Base-by-base conservation (phyloP, 2,113 vertebrate genomes). In the Crotalus viridis region DNA sequence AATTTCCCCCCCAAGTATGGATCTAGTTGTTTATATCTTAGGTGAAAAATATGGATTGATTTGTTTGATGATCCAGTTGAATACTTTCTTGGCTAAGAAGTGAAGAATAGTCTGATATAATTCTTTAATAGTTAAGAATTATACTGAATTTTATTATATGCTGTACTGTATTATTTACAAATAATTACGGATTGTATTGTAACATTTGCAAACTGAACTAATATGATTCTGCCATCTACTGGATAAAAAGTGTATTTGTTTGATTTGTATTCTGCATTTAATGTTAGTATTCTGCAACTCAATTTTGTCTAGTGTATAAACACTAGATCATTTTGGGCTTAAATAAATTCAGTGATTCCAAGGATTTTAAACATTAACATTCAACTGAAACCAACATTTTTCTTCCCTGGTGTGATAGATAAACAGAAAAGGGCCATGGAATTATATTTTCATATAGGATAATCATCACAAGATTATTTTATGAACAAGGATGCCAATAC, bases 181-280 rank as follows among this genome's bases (percentile, higher is more conserved):
- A 12, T 8, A 28, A 10, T 57, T 0, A 3, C 12, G 8, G 39
- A 90, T 8, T 19, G 26, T 48, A 85, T 17, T 61, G 2, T 7
- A 74, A 81, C 10, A 5, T 0, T 8, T 13, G 2, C 10, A 26
- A 21, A 85, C 15, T 12, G 90, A 33, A 54, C 1, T 88, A 90
- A 51, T 93, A 55, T 93, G 93, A 95, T 89, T 2, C 0, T 86
- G 56, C 94, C 95, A 96, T 91, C 96, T 96, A 56, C 95, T 96
- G 96, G 95, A 46, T 48, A 94, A 69, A 93, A 74, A 24, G 13
- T n/a, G 4, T 33, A 69, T 59, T 17, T 64, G 10, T 81, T 4
- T 3, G 1, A 54, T 1, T 8, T 39, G 5, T 52, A 21, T 59
- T 93, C 89, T 19, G 0, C 10, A 26, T 13, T 48, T 13, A 59